Evolutionary conservation across 2,797 vertebrate species (phyloP).

Genomic region (Pterois miles): DNA sequence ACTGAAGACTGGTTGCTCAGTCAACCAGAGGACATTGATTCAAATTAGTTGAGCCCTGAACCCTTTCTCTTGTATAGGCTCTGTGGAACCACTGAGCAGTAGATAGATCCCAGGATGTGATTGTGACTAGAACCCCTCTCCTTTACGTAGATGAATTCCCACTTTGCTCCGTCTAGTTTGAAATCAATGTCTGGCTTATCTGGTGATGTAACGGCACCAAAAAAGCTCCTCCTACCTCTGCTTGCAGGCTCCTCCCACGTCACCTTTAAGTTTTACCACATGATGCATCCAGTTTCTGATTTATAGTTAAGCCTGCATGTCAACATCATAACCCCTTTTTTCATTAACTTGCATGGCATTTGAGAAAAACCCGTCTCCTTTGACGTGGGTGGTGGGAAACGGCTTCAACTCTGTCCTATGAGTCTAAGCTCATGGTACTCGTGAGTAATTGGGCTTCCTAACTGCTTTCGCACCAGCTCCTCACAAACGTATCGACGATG

Average conservation of each 20-base stretch:
- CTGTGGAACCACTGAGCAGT: slow-evolving; percentile 51
- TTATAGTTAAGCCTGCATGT: slow-evolving; percentile 80
- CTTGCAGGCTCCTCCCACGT: slow-evolving; percentile 77
- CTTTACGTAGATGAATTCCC: slow-evolving; percentile 21
- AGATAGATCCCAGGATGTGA: slow-evolving; percentile 62
- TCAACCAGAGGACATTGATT: slow-evolving; percentile 72
- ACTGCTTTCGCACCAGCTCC: slow-evolving; percentile 40
- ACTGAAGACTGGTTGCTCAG: slow-evolving; percentile 34
- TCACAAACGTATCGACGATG: neutral
- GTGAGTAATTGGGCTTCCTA: slow-evolving; percentile 82
- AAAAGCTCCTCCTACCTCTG: slow-evolving; percentile 84
- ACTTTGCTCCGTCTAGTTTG: slow-evolving; percentile 56
- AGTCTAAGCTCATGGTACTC: slow-evolving; percentile 67
- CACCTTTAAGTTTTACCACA: slow-evolving; percentile 56
- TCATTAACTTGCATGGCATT: slow-evolving; percentile 79
- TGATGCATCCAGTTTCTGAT: slow-evolving; percentile 47
- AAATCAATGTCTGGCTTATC: slow-evolving; percentile 71
- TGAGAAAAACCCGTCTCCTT: slow-evolving; percentile 58
- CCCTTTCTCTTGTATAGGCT: slow-evolving; percentile 41
- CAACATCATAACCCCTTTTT: slow-evolving; percentile 43
- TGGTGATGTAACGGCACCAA: slow-evolving; percentile 66
- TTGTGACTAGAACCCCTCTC: slow-evolving; percentile 45
- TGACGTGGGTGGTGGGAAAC: slow-evolving; percentile 39
- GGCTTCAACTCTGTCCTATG: slow-evolving; percentile 55
- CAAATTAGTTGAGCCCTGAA: slow-evolving; percentile 52